Base-by-base conservation (phyloP, 2,888 invertebrate genomes). In the Malthinus seriepunctatus region DNA sequence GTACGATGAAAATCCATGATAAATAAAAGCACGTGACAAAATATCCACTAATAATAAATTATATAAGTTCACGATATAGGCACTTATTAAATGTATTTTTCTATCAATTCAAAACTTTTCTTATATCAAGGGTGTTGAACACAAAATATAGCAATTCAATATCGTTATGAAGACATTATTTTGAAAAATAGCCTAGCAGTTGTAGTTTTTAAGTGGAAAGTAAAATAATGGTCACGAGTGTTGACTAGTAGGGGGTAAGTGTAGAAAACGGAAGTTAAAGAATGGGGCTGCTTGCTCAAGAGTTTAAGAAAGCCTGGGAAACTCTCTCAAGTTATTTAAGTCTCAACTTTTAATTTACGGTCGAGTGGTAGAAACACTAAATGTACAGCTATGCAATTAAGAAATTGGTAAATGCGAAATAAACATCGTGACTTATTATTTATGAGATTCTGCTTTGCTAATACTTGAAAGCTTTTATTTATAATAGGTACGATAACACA, bases 301-400 rank as follows among this genome's bases (percentile, higher is more conserved):
- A 46, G 51, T 56, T 60, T 51, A 60, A 55, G 55, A 55, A 53
- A 59, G 54, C 38, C 12, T 38, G 52, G 32, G 48, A 38, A 49
- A 51, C 48, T 50, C 50, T 23, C 23, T 62, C 55, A 65, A 69
- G 63, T 69, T 70, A 63, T 67, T 67, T 63, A 68, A 69, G 68
- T 68, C 68, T 63, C 71, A 69, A 70, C 67, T 71, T 71, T 69
- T 68, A 71, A 71, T 71, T 71, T 70, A 71, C 69, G 71, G 69
- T 69, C 70, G 69, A 69, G 62, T 69, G 64, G 65, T 62, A 63
- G 67, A 67, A 68, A 68, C 67, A 68, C 64, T 66, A 63, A 69
- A 67, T 65, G 63, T 66, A 67, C 67, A 63, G 66, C 57, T 50
- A 63, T 61, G 67, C 70, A 71, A 71, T 71, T 70, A 70, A 67